phyloP scores from a whole-genome alignment of 2,797 vertebrate genomes.

The Melanotaenia pygmaea region DNA sequence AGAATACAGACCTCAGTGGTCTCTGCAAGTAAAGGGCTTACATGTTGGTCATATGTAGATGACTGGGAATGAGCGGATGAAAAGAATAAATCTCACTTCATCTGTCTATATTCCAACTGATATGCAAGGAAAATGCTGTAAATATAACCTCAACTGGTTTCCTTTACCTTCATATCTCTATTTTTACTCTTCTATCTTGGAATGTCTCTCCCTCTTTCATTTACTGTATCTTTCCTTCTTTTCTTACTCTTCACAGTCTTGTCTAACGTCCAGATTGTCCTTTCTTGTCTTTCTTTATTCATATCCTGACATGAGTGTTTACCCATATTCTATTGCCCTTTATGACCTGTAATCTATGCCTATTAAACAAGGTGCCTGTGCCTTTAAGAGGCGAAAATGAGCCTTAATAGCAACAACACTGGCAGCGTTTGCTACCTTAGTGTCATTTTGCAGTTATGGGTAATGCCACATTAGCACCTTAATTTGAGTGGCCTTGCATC shows the following conservation, averaged over 20 bases:
- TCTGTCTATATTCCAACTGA: conserved; percentile 1
- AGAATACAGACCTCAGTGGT: background rate
- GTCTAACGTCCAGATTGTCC: conserved; percentile 26
- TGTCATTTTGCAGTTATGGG: conserved; percentile 72
- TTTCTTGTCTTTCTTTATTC: conserved; percentile 25
- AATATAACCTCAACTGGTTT: background rate
- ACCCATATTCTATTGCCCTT: conserved; percentile 72
- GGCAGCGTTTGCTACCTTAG: conserved; percentile 55
- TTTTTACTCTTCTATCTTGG: no score
- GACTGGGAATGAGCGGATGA: background rate
- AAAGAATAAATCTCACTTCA: conserved; percentile 8
- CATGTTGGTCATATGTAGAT: background rate
- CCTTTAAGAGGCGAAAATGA: conserved; percentile 78
- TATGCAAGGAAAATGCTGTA: background rate
- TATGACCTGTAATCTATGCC: conserved; percentile 81
- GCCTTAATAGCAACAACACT: conserved; percentile 66
- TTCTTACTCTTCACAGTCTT: conserved; percentile 10
- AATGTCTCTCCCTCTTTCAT: conserved; percentile 5
- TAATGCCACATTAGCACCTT: conserved; percentile 76
- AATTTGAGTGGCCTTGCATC: conserved; percentile 79
- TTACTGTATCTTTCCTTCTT: background rate
- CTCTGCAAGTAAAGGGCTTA: background rate
- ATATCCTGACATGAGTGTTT: conserved; percentile 45
- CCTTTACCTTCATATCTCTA: background rate
- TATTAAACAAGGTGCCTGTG: conserved; percentile 81